phyloP scores from a whole-genome alignment of 2,797 vertebrate species.

The Pachyuromys duprasi region DNA sequence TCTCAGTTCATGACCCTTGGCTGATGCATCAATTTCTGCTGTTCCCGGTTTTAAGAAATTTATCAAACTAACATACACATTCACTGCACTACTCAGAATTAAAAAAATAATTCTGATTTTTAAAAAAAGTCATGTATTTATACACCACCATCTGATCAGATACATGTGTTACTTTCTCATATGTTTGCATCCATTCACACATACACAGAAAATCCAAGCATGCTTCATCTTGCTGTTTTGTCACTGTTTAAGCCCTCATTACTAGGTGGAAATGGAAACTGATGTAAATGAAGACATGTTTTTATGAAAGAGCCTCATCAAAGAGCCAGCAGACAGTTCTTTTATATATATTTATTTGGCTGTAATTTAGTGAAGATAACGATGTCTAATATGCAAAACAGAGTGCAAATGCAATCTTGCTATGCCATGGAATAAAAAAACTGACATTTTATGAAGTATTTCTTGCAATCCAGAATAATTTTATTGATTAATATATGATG shows the following conservation, averaged over 20 bases:
- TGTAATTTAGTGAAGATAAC: neutral
- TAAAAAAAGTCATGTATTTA: neutral
- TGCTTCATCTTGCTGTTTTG: neutral
- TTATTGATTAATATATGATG: constrained; percentile 2
- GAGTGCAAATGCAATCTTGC: neutral
- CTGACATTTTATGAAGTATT: neutral
- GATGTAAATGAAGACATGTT: neutral
- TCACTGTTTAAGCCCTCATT: neutral
- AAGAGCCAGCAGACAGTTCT: neutral
- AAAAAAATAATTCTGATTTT: neutral
- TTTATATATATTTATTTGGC: neutral
- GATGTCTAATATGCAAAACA: neutral
- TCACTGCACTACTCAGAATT: neutral
- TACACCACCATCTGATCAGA: neutral
- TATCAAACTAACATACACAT: neutral
- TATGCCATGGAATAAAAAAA: neutral
- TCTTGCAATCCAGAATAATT: neutral
- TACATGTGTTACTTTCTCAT: neutral
- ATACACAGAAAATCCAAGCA: neutral
- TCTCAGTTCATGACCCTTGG: too few species aligned
- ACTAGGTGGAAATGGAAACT: neutral
- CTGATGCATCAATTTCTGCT: too few species aligned
- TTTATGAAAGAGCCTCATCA: neutral
- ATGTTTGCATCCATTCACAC: neutral
- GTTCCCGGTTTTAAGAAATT: neutral